A percentile compares a stretch with the other conserved stretches of the same genome.
Conservation (phyloP, 2,113 vertebrate species). For the Paramormyrops kingsleyae region DNA sequence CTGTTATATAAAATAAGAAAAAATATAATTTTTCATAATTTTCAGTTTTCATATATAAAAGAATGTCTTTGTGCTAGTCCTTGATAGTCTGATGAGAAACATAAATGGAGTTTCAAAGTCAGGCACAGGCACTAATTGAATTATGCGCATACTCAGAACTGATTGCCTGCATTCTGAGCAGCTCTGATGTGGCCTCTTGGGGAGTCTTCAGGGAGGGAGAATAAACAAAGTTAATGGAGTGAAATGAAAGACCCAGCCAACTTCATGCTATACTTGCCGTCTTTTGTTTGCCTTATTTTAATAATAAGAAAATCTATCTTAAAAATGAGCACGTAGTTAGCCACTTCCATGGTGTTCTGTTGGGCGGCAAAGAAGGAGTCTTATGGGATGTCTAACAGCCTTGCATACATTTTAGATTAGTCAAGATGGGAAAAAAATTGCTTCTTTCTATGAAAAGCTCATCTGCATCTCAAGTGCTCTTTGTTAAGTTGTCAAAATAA, state of each 20-base stretch:
- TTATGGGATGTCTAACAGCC: neutral
- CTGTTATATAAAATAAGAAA: neutral
- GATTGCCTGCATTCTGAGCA: slow-evolving; percentile 7
- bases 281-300: slow-evolving; percentile 12
- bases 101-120: slow-evolving; percentile 16
- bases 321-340: neutral
- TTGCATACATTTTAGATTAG: slow-evolving; percentile 9
- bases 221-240: slow-evolving; percentile 12
- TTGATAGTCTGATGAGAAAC: neutral
- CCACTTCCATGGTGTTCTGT: neutral
- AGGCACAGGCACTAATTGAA: slow-evolving; percentile 4
- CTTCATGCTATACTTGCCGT: neutral
- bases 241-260: slow-evolving; percentile 5
- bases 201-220: neutral
- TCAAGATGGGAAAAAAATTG: neutral
- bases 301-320: neutral
- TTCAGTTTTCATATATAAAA: neutral
- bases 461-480: neutral
- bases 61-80: neutral
- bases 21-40: neutral
- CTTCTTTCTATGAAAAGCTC: neutral
- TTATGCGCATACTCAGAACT: neutral
- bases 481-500: slow-evolving; percentile 1
- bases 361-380: neutral
- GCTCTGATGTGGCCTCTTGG: neutral